These are phyloP conservation scores for Caerostris darwini DNA, from an alignment of 1,140 invertebrate species.

Conservation along the genomic window DNA sequence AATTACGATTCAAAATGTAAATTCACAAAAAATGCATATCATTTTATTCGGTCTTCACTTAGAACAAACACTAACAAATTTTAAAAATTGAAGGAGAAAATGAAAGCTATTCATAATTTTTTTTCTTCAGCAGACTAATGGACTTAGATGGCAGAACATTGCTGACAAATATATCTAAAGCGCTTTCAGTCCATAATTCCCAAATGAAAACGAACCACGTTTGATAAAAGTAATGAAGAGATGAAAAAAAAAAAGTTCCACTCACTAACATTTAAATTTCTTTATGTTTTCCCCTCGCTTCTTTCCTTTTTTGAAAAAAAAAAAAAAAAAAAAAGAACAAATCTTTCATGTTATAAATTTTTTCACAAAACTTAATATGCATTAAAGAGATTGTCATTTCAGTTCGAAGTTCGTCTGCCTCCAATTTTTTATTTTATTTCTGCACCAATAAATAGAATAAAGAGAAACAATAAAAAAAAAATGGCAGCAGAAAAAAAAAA, in stretches of 20 bases:
- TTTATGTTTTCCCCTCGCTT: slow-evolving; percentile 15
- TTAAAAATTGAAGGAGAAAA: not conserved
- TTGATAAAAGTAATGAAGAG: slow-evolving; percentile 7
- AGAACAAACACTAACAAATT: not conserved
- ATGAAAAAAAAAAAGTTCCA: slow-evolving; percentile 38
- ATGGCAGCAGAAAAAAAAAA: not conserved
- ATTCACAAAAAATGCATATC: not conserved
- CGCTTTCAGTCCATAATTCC: slow-evolving; percentile 34
- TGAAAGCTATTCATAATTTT: not conserved
- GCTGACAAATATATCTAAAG: slow-evolving; percentile 23
- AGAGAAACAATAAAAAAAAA: slow-evolving; percentile 39
- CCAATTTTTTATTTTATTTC: slow-evolving; percentile 6
- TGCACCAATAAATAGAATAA: slow-evolving; percentile 44
- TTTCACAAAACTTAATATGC: slow-evolving; percentile 70
- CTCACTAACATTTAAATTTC: slow-evolving; percentile 51
- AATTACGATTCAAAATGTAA: slow-evolving; percentile 30
- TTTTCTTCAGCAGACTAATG: slow-evolving; percentile 29
- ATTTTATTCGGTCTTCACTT: slow-evolving; percentile 2
- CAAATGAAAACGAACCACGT: slow-evolving; percentile 52
- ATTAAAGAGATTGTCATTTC: slow-evolving; percentile 72
- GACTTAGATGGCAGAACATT: slow-evolving; percentile 26
- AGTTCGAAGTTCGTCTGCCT: slow-evolving; percentile 27
- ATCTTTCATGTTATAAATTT: slow-evolving; percentile 62
- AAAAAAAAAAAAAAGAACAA: not conserved
- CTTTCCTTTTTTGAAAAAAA: not conserved